These are phyloP conservation scores for Calliopsis andreniformis DNA, from an alignment of 1,140 invertebrate genomes.

Conservation along the genomic window DNA sequence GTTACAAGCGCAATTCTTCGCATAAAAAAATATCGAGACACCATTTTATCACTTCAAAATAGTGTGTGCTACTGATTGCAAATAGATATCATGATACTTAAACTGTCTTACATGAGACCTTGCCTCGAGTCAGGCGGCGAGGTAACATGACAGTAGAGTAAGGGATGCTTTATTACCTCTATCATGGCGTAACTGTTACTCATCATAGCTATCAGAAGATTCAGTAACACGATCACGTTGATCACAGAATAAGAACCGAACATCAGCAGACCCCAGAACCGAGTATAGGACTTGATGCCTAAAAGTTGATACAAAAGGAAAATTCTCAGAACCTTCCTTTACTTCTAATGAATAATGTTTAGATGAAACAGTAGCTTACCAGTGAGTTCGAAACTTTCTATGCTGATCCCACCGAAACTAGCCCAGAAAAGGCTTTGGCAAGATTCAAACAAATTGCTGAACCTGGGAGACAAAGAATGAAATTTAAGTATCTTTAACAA, in stretches of 20 bases:
- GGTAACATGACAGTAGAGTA: no score
- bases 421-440: constrained; percentile 95
- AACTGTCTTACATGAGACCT: background rate
- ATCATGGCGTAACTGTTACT: constrained; percentile 93
- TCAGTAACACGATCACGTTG: constrained; percentile 92
- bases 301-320: background rate
- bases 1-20: no score
- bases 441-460: constrained; percentile 91
- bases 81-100: no score
- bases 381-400: constrained; percentile 89
- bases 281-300: constrained; percentile 89
- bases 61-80: no score
- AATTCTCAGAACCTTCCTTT: background rate
- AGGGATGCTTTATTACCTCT: no score
- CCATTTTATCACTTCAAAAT: no score
- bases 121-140: no score
- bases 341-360: background rate
- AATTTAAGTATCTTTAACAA: no score
- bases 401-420: constrained; percentile 91
- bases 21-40: no score
- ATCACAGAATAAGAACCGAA: constrained; percentile 92
- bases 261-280: constrained; percentile 91
- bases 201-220: constrained; percentile 95
- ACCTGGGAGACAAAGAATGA: constrained; percentile 58
- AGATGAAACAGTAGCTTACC: constrained; percentile 61